A percentile compares a stretch with the other conserved stretches of the same genome.
Conservation (phyloP, 2,797 vertebrate species). For the Hemitrygon akajei region DNA sequence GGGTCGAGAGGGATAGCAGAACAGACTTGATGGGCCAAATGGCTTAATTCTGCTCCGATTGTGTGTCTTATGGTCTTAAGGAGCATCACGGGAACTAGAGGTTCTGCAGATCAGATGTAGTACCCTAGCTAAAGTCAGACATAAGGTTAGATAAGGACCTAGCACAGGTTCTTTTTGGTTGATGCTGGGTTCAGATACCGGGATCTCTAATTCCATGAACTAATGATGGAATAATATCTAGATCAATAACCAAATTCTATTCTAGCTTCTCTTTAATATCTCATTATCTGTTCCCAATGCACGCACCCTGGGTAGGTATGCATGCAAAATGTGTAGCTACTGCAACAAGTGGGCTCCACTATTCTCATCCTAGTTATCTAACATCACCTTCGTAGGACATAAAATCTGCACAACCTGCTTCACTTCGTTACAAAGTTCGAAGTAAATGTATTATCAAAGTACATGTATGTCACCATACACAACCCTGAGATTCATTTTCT, state of each 20-base stretch:
- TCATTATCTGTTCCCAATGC: neutral
- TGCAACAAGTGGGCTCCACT: neutral
- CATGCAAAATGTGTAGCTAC: neutral
- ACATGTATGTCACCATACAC: no score
- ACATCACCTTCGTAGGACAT: neutral
- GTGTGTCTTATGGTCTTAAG: neutral
- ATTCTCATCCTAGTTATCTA: neutral
- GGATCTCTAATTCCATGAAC: neutral
- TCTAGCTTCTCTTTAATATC: neutral
- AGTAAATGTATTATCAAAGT: no score
- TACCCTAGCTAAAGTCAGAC: neutral
- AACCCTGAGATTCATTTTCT: no score
- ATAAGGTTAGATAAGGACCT: neutral
- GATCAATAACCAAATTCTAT: neutral
- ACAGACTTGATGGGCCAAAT: no score
- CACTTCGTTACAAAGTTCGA: neutral
- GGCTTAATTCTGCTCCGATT: no score
- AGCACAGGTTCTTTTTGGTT: neutral
- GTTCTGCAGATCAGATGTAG: neutral
- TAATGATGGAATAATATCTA: neutral
- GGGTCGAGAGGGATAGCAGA: no score
- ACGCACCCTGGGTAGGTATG: neutral
- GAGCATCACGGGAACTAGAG: neutral
- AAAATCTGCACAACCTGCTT: neutral
- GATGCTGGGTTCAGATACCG: neutral